A percentile compares a stretch with the other conserved stretches of the same genome.
Conservation (phyloP, 2,797 vertebrate species). For the Ptychadena robeensis region DNA sequence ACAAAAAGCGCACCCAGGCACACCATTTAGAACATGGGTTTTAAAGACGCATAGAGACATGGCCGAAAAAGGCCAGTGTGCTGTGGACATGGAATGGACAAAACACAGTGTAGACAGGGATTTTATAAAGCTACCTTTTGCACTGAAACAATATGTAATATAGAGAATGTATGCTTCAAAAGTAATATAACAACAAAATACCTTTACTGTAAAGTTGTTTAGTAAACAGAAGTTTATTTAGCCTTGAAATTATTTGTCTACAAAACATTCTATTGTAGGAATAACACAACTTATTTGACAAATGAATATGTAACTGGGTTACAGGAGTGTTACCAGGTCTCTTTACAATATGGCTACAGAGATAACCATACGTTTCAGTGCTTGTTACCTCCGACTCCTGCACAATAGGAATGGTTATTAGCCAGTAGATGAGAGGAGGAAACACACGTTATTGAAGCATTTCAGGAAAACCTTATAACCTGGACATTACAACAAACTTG, state of each 20-base stretch:
- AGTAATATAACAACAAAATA: too few species aligned
- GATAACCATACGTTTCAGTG: slow-evolving; percentile 3
- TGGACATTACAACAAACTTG: not conserved
- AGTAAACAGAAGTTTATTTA: slow-evolving; percentile 12
- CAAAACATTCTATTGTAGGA: slow-evolving; percentile 19
- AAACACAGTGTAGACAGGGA: too few species aligned
- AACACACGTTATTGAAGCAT: not conserved
- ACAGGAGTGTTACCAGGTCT: not conserved
- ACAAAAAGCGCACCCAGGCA: too few species aligned
- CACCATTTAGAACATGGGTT: too few species aligned
- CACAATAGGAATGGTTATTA: slow-evolving; percentile 25
- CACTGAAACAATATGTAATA: too few species aligned
- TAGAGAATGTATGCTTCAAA: too few species aligned
- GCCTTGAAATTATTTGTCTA: not conserved
- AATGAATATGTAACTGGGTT: not conserved
- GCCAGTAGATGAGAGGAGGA: not conserved
- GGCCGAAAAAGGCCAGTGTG: too few species aligned
- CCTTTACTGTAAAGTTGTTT: too few species aligned
- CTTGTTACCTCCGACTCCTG: not conserved
- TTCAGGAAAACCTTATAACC: not conserved
- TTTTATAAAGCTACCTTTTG: too few species aligned
- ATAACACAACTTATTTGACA: not conserved
- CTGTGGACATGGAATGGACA: too few species aligned
- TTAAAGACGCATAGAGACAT: too few species aligned
- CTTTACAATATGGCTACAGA: not conserved